A percentile compares a stretch with the other conserved stretches of the same genome.
These are phyloP conservation scores for Eulemur rubriventer DNA, from an alignment of 2,797 vertebrate genomes.

Conservation along the genomic window DNA sequence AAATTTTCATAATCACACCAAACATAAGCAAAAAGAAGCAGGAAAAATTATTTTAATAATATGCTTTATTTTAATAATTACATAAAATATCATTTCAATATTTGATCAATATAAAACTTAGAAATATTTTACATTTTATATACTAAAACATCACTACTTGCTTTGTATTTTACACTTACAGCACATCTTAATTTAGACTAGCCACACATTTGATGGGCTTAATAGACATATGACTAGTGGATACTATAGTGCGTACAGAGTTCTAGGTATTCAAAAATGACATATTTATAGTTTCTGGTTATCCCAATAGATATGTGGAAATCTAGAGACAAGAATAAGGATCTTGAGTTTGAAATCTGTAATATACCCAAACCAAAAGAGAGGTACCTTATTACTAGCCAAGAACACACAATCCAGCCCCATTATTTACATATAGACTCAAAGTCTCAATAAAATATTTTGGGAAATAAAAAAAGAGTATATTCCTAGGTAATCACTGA, in stretches of 20 bases:
- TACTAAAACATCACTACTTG: background rate
- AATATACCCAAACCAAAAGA: background rate
- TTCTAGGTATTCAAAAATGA: background rate
- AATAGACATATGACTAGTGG: background rate
- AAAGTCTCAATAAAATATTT: background rate
- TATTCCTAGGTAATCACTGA: background rate
- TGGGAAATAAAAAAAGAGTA: background rate
- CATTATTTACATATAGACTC: constrained; percentile 23
- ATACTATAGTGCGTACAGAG: background rate
- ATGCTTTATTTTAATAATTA: background rate
- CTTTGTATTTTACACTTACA: background rate
- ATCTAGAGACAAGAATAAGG: background rate
- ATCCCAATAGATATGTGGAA: background rate
- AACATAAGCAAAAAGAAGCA: background rate
- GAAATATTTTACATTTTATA: background rate
- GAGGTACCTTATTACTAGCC: background rate
- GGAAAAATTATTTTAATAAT: background rate
- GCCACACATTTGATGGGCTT: background rate
- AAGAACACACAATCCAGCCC: background rate
- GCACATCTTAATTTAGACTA: background rate
- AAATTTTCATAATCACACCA: background rate
- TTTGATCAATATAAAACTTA: background rate
- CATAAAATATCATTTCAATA: background rate
- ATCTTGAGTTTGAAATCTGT: background rate
- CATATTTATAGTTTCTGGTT: background rate